These are phyloP conservation scores for Centropus unirufus DNA, from an alignment of 2,113 vertebrate species.

Conservation along the genomic window DNA sequence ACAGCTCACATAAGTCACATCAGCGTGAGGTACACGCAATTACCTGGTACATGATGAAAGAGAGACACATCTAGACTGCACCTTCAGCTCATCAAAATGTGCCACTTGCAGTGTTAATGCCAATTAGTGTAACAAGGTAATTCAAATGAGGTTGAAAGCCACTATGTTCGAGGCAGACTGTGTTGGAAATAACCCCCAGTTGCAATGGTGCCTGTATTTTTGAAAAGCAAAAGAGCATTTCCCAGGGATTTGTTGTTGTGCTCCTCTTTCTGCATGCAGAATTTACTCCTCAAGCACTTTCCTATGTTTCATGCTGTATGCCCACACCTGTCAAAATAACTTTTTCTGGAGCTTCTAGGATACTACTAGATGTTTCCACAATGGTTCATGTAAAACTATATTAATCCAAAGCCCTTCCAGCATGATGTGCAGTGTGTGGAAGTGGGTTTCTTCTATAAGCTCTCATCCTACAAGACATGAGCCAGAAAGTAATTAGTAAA, in stretches of 20 bases:
- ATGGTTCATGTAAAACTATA: neutral
- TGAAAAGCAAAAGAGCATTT: neutral
- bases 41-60: neutral
- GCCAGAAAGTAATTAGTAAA: neutral
- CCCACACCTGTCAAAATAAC: neutral
- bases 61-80: neutral
- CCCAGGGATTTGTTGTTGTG: neutral
- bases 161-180: neutral
- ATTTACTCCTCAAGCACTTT: neutral
- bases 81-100: neutral
- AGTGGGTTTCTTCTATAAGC: neutral
- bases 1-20: rapidly evolving
- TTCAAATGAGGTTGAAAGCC: neutral
- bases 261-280: neutral
- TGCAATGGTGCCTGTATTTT: neutral
- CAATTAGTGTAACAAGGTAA: neutral
- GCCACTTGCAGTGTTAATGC: neutral
- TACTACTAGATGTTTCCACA: neutral
- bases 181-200: neutral
- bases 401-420: neutral
- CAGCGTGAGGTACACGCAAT: neutral
- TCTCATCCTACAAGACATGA: neutral
- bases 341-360: neutral
- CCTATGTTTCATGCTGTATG: neutral
- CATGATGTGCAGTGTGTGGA: neutral